phyloP scores from a whole-genome alignment of 2,888 invertebrate species.

The Tenodera sinensis region DNA sequence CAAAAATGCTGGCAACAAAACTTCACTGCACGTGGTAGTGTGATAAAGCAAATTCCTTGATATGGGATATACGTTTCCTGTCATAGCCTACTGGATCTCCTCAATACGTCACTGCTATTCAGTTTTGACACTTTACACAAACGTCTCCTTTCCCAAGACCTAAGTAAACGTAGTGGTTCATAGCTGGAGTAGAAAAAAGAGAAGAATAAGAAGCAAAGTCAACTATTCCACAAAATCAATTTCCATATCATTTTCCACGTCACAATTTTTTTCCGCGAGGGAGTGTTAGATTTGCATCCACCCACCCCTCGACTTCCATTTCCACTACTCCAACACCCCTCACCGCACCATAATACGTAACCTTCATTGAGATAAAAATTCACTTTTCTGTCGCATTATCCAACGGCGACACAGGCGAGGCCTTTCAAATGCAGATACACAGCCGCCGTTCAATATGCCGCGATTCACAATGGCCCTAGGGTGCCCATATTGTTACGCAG shows the following conservation, averaged over 20 bases:
- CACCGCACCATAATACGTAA: conserved; percentile 25
- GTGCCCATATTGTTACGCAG: neutral
- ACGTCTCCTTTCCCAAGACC: neutral
- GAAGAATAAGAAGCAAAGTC: conserved; percentile 21
- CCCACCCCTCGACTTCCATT: neutral
- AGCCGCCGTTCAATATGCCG: neutral
- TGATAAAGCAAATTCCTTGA: neutral
- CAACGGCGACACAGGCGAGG: conserved; percentile 2
- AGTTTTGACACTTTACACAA: neutral
- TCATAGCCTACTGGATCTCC: neutral
- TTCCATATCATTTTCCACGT: conserved; percentile 32
- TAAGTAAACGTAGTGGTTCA: neutral
- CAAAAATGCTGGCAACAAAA: neutral
- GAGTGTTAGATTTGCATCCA: neutral
- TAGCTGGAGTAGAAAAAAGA: neutral
- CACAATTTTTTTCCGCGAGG: neutral
- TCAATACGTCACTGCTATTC: neutral
- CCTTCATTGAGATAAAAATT: conserved; percentile 31
- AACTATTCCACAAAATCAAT: conserved; percentile 33
- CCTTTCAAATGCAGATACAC: conserved; percentile 31
- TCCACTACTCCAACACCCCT: conserved; percentile 10
- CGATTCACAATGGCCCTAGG: neutral
- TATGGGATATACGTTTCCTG: neutral
- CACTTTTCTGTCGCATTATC: conserved; percentile 26
- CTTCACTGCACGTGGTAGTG: neutral